A percentile compares a stretch with the other conserved stretches of the same genome.
Evolutionary conservation across 2,113 vertebrate species (phyloP).

Genomic region (Chlamydotis undulata): DNA sequence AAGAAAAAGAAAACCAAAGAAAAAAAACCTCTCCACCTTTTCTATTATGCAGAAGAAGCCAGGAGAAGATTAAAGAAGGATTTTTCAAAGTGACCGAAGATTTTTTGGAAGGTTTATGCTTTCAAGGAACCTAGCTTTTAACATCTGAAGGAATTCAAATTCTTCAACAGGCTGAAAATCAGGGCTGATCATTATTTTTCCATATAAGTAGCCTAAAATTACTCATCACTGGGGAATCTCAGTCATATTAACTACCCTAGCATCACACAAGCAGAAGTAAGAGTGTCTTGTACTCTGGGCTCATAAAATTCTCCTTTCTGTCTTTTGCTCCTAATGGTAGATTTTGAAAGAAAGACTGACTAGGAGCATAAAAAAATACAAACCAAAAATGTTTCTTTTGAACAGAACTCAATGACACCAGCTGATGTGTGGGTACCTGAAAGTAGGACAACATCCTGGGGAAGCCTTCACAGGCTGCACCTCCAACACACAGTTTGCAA

Average conservation of each 20-base stretch:
- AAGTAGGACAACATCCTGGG: neutral
- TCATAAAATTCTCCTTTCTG: neutral
- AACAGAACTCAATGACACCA: neutral
- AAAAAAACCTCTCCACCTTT: neutral
- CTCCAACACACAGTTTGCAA: neutral
- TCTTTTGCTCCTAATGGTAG: neutral
- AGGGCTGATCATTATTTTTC: neutral
- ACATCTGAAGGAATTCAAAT: neutral
- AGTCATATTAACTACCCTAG: neutral
- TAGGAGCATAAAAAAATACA: neutral
- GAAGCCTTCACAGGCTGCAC: neutral
- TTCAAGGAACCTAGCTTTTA: neutral
- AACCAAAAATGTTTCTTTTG: neutral
- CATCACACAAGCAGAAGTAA: neutral
- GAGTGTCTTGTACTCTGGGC: neutral
- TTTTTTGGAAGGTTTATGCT: neutral
- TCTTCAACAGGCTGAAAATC: neutral
- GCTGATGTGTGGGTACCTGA: neutral
- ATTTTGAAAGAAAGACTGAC: neutral
- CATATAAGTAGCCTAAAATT: neutral
- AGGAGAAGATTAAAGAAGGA: neutral
- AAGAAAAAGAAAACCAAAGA: accelerated
- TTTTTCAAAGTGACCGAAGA: neutral
- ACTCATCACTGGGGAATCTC: neutral
- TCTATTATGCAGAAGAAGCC: neutral